Evolutionary conservation across 2,113 vertebrate genomes (phyloP).

Genomic region (Neotoma lepida): DNA sequence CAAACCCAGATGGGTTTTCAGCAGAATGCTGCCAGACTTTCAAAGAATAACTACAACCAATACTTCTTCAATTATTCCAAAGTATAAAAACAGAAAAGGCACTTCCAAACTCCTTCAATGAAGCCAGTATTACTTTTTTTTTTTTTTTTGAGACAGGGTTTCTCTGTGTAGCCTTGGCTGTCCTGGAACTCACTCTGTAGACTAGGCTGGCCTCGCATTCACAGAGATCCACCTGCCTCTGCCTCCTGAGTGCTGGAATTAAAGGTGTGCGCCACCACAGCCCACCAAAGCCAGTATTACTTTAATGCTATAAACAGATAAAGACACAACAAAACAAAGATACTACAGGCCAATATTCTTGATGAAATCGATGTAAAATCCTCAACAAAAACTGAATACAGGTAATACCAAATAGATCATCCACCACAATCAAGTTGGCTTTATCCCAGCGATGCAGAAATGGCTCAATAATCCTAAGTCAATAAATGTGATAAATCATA

Average conservation of each 20-base stretch:
- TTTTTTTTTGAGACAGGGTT: too few species aligned
- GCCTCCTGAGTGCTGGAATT: too few species aligned
- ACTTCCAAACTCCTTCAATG: not conserved
- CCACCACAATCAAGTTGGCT: not conserved
- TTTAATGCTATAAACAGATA: not conserved
- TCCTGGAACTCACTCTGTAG: too few species aligned
- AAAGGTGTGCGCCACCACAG: too few species aligned
- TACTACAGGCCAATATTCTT: not conserved
- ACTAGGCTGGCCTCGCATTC: too few species aligned
- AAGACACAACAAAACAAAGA: not conserved
- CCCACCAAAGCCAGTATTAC: not conserved
- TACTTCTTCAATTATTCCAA: not conserved
- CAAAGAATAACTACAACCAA: not conserved
- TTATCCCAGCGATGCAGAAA: not conserved
- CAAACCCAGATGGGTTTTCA: not conserved
- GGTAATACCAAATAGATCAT: not conserved
- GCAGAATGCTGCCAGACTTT: not conserved
- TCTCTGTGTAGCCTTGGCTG: too few species aligned
- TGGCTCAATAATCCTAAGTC: not conserved
- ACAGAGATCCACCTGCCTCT: too few species aligned
- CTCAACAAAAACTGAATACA: not conserved
- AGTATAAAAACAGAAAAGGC: not conserved
- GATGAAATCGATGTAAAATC: not conserved
- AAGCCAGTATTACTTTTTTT: not conserved
- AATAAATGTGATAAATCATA: not conserved